phyloP scores from a whole-genome alignment of 2,797 vertebrate genomes.

The Hylomyscus alleni region DNA sequence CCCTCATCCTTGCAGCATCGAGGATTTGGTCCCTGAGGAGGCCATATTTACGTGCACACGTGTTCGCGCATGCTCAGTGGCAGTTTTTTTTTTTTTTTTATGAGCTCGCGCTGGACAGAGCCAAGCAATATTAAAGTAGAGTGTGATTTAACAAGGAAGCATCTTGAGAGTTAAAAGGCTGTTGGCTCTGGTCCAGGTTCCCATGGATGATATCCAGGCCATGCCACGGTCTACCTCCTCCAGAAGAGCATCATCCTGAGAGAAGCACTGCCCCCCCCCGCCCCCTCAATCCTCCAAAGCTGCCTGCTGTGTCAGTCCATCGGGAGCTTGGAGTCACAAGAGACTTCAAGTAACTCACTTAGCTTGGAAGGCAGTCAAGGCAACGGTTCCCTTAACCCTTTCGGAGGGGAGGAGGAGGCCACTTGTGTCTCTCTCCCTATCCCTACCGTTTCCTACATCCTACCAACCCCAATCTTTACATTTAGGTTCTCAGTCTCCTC shows the following conservation, averaged over 20 bases:
- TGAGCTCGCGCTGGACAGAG: slow-evolving; percentile 37
- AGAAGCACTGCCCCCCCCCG: not conserved
- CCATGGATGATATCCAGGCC: slow-evolving; percentile 54
- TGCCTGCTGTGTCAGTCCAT: slow-evolving; percentile 23
- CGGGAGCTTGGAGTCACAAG: slow-evolving; percentile 39
- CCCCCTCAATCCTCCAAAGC: not conserved
- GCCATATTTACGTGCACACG: not conserved
- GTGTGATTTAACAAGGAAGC: slow-evolving; percentile 73
- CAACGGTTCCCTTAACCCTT: not conserved
- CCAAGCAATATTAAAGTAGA: slow-evolving; percentile 57
- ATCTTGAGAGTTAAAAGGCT: slow-evolving; percentile 59
- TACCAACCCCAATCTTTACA: not conserved
- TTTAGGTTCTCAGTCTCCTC: not conserved
- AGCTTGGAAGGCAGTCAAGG: slow-evolving; percentile 54
- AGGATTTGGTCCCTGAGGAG: not conserved
- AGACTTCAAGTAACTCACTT: slow-evolving; percentile 44
- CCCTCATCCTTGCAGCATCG: not conserved
- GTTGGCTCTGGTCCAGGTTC: slow-evolving; percentile 70
- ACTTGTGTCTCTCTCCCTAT: not conserved
- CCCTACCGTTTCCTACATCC: not conserved
- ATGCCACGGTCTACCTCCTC: not conserved
- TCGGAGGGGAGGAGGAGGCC: too few relatives aligned
- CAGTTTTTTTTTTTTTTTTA: not conserved
- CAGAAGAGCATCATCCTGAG: slow-evolving; percentile 63
- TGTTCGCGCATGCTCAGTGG: slow-evolving; percentile 25